Percentiles rank a stretch among this genome's conserved stretches.
Conservation (phyloP, 92 coral and sea anemone genomes). For the Paragorgia papillata region DNA sequence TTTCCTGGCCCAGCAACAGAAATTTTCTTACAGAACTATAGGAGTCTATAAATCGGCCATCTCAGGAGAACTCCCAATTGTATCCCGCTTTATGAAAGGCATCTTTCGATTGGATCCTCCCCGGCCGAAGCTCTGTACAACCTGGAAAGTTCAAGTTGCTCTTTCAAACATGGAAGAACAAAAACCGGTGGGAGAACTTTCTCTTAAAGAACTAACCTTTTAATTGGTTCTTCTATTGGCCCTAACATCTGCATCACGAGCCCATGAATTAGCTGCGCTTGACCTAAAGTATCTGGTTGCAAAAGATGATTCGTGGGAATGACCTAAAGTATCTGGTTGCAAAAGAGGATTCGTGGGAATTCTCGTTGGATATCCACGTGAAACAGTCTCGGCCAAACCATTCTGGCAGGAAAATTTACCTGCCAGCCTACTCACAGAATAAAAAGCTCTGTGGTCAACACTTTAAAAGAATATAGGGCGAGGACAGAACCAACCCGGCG, state of each 20-base stretch:
- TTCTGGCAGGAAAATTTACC: conserved; percentile 36
- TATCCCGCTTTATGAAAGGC: conserved; percentile 54
- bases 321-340: conserved; percentile 32
- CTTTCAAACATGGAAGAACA: conserved; percentile 13
- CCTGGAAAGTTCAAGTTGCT: conserved; percentile 37
- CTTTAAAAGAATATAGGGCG: conserved; percentile 38
- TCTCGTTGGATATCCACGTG: conserved; percentile 35
- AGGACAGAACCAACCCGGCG: conserved; percentile 16
- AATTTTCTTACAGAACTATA: no score
- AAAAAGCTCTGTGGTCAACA: conserved; percentile 41
- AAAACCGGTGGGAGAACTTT: conserved; percentile 15
- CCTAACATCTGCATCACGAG: conserved; percentile 48
- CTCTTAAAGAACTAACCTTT: conserved; percentile 15
- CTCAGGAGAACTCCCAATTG: conserved; percentile 51
- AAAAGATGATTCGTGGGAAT: no score
- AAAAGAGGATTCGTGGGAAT: conserved; percentile 38
- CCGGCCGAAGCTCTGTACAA: conserved; percentile 37
- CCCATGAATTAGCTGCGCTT: conserved; percentile 49
- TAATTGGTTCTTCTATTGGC: conserved; percentile 47
- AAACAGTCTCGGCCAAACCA: conserved; percentile 45
- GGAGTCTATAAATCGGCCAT: no score
- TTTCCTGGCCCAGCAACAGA: no score
- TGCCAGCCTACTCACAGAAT: conserved; percentile 50
- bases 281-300: no score
- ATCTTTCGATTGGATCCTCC: conserved; percentile 47